Conservation (phyloP, 2,797 vertebrate genomes). For the Mormyrops attenuatus region DNA sequence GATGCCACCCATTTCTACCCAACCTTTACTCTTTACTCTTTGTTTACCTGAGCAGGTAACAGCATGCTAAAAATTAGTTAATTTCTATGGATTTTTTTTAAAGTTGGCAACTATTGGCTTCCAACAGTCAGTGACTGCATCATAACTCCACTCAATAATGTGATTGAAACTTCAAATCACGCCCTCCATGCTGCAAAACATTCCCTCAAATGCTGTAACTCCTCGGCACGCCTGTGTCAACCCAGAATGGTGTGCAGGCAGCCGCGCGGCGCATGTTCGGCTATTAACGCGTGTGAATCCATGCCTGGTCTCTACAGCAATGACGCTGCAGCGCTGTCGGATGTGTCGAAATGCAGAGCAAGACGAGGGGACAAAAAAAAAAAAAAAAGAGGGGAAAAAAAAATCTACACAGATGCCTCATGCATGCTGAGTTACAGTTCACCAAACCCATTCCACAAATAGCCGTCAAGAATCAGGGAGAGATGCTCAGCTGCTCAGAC, state of each 20-base stretch:
- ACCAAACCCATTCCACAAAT: constrained; percentile 2
- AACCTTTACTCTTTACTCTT: not conserved
- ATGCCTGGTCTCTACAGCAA: not conserved
- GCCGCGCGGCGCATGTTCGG: not conserved
- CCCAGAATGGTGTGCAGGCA: not conserved
- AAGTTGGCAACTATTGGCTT: not conserved
- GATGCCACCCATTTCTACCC: not conserved
- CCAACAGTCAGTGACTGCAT: not conserved
- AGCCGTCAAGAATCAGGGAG: not conserved
- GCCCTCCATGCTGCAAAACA: not conserved
- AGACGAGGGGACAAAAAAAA: not conserved
- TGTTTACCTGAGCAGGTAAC: not conserved
- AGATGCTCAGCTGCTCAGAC: not conserved
- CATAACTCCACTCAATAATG: not conserved
- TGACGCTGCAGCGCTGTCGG: not conserved
- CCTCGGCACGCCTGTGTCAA: not conserved
- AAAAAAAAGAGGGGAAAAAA: not conserved
- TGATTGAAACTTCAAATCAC: not conserved
- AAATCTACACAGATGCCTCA: not conserved
- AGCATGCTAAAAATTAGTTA: not conserved
- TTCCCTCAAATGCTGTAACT: not conserved
- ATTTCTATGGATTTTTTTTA: not conserved
- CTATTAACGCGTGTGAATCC: not conserved
- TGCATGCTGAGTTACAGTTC: not conserved
- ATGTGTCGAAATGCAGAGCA: not conserved